phyloP scores from a whole-genome alignment of 1,140 invertebrate species.

The Radopholus similis region DNA sequence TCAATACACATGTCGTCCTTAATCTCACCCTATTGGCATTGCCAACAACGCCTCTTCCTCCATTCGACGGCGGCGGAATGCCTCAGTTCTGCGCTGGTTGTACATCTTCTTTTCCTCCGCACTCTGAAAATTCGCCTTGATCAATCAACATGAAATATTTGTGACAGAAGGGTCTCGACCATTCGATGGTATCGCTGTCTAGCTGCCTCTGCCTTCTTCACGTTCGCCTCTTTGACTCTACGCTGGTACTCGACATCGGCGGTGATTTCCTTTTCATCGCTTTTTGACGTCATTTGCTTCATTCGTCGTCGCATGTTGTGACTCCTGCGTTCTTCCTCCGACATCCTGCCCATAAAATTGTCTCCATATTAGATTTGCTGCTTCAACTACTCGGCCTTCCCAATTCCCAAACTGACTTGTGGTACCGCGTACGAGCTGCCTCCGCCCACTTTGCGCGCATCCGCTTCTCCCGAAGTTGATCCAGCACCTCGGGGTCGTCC shows the following conservation, averaged over 20 bases:
- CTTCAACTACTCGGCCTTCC: conserved; percentile 13
- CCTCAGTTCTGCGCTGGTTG: conserved; percentile 44
- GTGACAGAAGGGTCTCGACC: conserved; percentile 6
- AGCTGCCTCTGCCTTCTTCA: conserved; percentile 42
- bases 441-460: conserved; percentile 45
- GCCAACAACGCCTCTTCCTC: conserved; percentile 43
- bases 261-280: conserved; percentile 19
- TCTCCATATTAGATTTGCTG: background rate
- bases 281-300: conserved; percentile 37
- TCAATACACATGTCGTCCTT: background rate
- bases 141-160: background rate
- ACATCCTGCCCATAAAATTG: conserved; percentile 35
- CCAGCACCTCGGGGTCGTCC: conserved; percentile 42
- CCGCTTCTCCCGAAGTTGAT: conserved; percentile 41
- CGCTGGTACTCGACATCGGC: conserved; percentile 21
- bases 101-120: conserved; percentile 41
- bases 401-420: conserved; percentile 9
- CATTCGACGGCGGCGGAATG: conserved; percentile 42
- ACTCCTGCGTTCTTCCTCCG: conserved; percentile 30
- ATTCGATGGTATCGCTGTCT: conserved; percentile 37
- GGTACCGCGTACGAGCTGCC: conserved; percentile 37
- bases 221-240: conserved; percentile 43
- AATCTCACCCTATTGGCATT: conserved; percentile 37
- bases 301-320: conserved; percentile 41
- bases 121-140: conserved; percentile 13